Evolutionary conservation across 2,113 vertebrate species (phyloP).

Genomic region (Microtus oregoni): DNA sequence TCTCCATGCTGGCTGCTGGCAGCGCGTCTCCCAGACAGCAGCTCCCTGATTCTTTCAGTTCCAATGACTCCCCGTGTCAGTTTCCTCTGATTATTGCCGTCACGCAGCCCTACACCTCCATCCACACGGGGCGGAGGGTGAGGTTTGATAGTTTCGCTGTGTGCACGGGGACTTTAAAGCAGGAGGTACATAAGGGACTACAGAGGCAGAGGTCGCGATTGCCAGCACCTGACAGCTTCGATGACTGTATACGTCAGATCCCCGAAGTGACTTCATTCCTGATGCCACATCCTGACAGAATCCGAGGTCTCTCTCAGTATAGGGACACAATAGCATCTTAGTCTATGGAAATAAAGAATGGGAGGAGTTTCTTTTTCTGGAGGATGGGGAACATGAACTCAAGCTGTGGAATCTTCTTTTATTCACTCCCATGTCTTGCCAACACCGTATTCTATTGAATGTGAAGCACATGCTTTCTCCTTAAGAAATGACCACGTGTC

Average conservation of each 20-base stretch:
- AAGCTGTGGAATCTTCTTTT: background rate
- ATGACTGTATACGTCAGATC: background rate
- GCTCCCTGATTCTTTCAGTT: background rate
- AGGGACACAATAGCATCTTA: background rate
- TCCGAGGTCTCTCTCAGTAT: background rate
- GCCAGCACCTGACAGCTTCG: background rate
- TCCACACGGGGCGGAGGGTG: background rate
- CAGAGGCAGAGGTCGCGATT: background rate
- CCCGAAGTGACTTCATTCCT: conserved; percentile 18
- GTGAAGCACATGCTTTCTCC: fast-evolving
- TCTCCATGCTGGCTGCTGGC: background rate
- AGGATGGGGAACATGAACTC: conserved; percentile 1
- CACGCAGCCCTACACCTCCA: background rate
- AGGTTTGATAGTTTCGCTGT: background rate
- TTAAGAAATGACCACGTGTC: background rate
- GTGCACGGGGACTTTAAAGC: conserved; percentile 14
- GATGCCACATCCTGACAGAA: background rate
- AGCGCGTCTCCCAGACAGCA: background rate
- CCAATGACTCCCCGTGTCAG: fast-evolving
- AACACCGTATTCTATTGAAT: fast-evolving
- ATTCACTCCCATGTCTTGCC: background rate
- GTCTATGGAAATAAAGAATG: background rate
- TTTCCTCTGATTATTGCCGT: background rate
- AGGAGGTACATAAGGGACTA: background rate
- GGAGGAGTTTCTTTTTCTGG: background rate